Percentiles rank a stretch among this genome's conserved stretches.
Evolutionary conservation across 1,140 invertebrate genomes (phyloP).

Genomic region (Lepidurus apus): DNA sequence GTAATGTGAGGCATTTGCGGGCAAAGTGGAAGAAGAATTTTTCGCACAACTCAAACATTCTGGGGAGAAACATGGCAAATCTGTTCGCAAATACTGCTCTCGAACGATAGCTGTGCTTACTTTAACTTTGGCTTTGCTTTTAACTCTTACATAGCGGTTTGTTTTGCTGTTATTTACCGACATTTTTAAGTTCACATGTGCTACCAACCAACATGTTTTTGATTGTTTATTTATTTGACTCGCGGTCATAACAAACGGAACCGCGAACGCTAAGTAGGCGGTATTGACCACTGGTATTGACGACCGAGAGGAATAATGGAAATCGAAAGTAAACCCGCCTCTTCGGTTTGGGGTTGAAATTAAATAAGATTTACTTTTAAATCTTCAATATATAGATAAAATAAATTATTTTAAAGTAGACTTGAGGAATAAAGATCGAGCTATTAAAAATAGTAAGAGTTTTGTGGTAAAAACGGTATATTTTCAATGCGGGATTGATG

Average conservation of each 20-base stretch:
- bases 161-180: constrained; percentile 6
- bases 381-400: no score
- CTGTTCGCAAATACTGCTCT: not conserved
- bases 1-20: not conserved
- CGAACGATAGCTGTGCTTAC: not conserved
- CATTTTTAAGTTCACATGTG: not conserved
- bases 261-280: not conserved
- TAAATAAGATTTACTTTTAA: no score
- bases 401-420: no score
- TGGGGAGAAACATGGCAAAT: not conserved
- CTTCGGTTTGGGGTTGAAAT: no score
- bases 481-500: no score
- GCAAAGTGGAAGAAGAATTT: not conserved
- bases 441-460: no score
- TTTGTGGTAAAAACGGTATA: no score
- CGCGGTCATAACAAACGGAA: not conserved
- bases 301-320: no score
- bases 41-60: not conserved
- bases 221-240: not conserved
- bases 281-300: no score
- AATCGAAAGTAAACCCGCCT: no score
- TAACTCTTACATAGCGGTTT: not conserved
- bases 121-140: constrained; percentile 1
- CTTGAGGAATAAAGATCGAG: no score
- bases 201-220: not conserved